These are phyloP conservation scores for Apteryx owenii DNA, from an alignment of 2,113 vertebrate genomes.

Conservation along the genomic window DNA sequence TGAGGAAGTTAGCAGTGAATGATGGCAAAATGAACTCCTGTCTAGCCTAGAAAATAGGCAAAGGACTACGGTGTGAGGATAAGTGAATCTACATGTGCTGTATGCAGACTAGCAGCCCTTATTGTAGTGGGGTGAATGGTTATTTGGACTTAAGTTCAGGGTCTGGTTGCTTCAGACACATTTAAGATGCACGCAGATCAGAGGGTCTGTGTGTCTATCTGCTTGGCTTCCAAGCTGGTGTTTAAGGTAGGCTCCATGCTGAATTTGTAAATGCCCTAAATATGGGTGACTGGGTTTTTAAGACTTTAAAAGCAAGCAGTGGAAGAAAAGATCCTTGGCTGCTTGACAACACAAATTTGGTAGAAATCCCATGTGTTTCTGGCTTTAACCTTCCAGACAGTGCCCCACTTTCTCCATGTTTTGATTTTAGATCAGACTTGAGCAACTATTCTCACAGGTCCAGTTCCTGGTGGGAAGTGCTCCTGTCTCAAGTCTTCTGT, in stretches of 20 bases:
- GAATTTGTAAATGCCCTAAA: not conserved
- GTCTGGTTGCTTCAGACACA: not conserved
- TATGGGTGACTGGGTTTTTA: not conserved
- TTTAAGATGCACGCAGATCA: accelerated
- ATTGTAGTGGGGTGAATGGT: no score
- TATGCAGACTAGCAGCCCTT: not conserved
- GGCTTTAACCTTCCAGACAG: not conserved
- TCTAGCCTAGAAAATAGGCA: not conserved
- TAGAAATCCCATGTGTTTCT: not conserved
- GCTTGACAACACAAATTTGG: not conserved
- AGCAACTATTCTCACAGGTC: not conserved
- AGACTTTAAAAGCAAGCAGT: not conserved
- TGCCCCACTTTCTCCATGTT: not conserved
- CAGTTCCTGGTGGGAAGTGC: not conserved
- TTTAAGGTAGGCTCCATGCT: not conserved
- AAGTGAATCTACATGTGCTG: not conserved
- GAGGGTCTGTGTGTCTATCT: no score
- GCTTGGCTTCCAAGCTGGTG: not conserved
- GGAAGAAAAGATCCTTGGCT: not conserved
- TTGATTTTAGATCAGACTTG: not conserved
- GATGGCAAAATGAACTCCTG: accelerated
- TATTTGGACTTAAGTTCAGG: accelerated
- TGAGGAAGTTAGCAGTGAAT: accelerated
- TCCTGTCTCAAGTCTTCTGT: not conserved
- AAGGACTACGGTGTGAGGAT: no score